Base-by-base conservation (phyloP, 2,888 invertebrate species). In the Andrena bucephala region DNA sequence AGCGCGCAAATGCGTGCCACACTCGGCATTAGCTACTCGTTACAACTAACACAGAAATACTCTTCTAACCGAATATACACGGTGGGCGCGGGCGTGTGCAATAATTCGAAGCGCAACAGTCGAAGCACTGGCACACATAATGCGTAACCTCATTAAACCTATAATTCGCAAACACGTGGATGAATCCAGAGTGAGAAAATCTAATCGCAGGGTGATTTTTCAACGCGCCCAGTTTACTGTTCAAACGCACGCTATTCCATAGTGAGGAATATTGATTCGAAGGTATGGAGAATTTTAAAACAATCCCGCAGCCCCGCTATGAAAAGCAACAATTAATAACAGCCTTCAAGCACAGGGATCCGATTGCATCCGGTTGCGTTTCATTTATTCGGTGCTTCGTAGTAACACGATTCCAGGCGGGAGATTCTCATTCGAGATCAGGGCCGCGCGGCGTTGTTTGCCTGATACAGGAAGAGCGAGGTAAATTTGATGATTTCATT, bases 401-500 rank as follows among this genome's bases (percentile, higher is more conserved):
- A 13, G 81, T 81, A 82, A 82, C 67, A 81, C 81, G 81, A 82
- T 77, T 81, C 69, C 59, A 8, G 33, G 27, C 27, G 76, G 24
- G 57, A 75, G 82, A 83, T 75, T 50, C 65, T 69, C 59, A 33
- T 2, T 10, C 13, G 57, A 76, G 81, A 83, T 81, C 81, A 48
- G 31, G 3, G 52, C 27, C 24, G 27, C 36, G 24, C 27, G 29
- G 59, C 27, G 62, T 67, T 77, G 74, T 83, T 83, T 65, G 77
- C 78, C 62, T 42, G 78, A 68, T 75, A 75, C 83, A 77, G 83
- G 78, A 83, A 78, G 71, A 59, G 42, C 63, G 33, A 60, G 77
- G 74, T 84, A 74, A 87, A 84, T 86, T 88, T 86, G 88, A 88
- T 78, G 84, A 87, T 88, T 87, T 86, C 86, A 88, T 87, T 88